Evolutionary conservation across 2,888 invertebrate species (phyloP).

Genomic region (Brachynemurus nebulosus): DNA sequence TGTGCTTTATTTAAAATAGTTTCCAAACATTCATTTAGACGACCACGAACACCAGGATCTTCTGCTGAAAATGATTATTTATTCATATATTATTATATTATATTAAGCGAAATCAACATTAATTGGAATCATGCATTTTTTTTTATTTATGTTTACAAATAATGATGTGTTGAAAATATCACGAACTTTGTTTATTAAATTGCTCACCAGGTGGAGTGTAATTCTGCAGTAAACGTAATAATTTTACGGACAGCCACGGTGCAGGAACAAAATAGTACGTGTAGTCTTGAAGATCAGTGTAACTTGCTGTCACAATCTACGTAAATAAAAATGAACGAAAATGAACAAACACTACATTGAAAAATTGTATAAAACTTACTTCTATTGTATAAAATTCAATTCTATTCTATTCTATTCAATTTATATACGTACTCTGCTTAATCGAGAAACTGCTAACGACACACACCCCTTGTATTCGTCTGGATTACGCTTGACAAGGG

Average conservation of each 20-base stretch:
- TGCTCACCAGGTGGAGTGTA: slow-evolving; percentile 97
- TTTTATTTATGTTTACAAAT: too few relatives aligned
- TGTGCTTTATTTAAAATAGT: slow-evolving; percentile 98
- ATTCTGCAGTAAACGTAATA: slow-evolving; percentile 89
- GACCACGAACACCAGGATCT: slow-evolving; percentile 91
- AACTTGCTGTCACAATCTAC: slow-evolving; percentile 95
- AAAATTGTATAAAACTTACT: slow-evolving; percentile 3
- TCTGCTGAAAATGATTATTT: slow-evolving; percentile 39
- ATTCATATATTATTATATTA: not conserved
- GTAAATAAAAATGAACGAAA: slow-evolving; percentile 17
- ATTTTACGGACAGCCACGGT: slow-evolving; percentile 98
- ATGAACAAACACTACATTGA: slow-evolving; percentile 2
- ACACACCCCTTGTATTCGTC: slow-evolving; percentile 99
- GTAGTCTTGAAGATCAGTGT: slow-evolving; percentile 98
- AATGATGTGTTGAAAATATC: not conserved
- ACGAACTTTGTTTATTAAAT: slow-evolving; percentile 37
- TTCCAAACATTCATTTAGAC: slow-evolving; percentile 94
- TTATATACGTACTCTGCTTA: slow-evolving; percentile 58
- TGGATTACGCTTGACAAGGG: slow-evolving; percentile 95
- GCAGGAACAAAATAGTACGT: slow-evolving; percentile 99
- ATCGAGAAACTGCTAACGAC: slow-evolving; percentile 89
- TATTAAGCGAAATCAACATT: not conserved
- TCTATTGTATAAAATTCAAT: not conserved
- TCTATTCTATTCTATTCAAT: not conserved
- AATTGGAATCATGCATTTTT: not conserved